Evolutionary conservation across 2,113 vertebrate genomes (phyloP).

Genomic region (Osmerus mordax): DNA sequence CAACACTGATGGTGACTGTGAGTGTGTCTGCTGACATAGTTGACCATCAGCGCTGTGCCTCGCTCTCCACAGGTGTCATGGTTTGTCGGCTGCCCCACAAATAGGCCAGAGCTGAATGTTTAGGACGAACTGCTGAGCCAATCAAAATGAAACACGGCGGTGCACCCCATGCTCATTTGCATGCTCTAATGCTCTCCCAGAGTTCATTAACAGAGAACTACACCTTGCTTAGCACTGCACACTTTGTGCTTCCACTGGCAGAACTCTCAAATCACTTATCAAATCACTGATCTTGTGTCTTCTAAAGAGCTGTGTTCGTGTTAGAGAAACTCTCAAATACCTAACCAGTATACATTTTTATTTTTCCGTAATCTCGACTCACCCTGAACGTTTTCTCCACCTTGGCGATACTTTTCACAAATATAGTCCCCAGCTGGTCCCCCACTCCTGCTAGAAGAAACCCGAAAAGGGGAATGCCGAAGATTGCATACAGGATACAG

Average conservation of each 20-base stretch:
- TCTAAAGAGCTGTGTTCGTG: neutral
- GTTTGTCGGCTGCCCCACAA: conserved; percentile 16
- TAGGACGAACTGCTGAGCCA: neutral
- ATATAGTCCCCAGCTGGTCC: conserved; percentile 96
- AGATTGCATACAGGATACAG: conserved; percentile 95
- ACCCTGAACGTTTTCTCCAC: conserved; percentile 97
- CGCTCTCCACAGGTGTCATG: neutral
- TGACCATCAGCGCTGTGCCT: neutral
- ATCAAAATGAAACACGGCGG: conserved; percentile 3
- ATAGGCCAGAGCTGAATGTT: neutral
- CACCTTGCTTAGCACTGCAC: neutral
- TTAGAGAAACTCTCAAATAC: neutral
- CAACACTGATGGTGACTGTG: neutral
- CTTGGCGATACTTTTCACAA: conserved; percentile 92
- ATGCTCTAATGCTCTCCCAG: neutral
- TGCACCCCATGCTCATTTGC: neutral
- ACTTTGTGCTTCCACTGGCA: neutral
- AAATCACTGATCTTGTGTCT: too few species aligned
- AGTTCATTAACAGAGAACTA: conserved; percentile 2
- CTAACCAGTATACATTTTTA: neutral
- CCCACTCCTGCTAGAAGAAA: conserved; percentile 95
- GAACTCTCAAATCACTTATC: neutral
- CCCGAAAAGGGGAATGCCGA: conserved; percentile 95
- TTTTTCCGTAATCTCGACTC: conserved; percentile 50
- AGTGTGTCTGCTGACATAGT: conserved; percentile 1